phyloP scores from a whole-genome alignment of 2,888 invertebrate genomes.

The Lutraria lutraria region DNA sequence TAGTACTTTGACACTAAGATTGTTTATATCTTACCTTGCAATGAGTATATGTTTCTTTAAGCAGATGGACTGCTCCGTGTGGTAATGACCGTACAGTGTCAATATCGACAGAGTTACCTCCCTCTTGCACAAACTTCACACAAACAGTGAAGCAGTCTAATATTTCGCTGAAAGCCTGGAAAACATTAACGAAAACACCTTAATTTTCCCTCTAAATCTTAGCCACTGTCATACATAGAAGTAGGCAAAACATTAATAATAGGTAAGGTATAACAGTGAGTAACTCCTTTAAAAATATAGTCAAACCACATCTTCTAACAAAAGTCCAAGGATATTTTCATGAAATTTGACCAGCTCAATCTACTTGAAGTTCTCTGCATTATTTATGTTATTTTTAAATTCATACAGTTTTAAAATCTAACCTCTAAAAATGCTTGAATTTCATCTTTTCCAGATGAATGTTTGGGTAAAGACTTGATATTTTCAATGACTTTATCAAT shows the following conservation, averaged over 20 bases:
- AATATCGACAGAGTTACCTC: constrained; percentile 54
- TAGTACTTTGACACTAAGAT: too few relatives aligned
- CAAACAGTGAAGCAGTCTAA: constrained; percentile 76
- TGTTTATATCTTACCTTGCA: constrained; percentile 75
- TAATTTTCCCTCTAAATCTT: too few relatives aligned
- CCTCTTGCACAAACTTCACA: constrained; percentile 65
- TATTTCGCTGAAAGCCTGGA: constrained; percentile 71
- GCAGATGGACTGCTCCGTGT: constrained; percentile 75
- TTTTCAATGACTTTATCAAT: constrained; percentile 65
- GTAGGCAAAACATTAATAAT: too few relatives aligned
- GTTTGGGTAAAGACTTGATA: constrained; percentile 54
- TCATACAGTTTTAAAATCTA: background rate
- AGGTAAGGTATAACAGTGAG: too few relatives aligned
- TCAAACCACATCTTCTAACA: too few relatives aligned
- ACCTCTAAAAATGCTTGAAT: constrained; percentile 61
- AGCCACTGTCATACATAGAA: too few relatives aligned
- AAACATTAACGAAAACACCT: background rate
- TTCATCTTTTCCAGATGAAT: constrained; percentile 45
- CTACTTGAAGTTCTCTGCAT: too few relatives aligned
- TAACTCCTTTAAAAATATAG: too few relatives aligned
- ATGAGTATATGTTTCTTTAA: constrained; percentile 79
- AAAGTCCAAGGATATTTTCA: too few relatives aligned
- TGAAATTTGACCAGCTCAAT: too few relatives aligned
- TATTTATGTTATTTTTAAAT: too few relatives aligned
- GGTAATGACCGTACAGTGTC: constrained; percentile 75